Percentiles rank a stretch among this genome's conserved stretches.
Conservation (phyloP, 2,113 vertebrate species). For the Xerus inauris region DNA sequence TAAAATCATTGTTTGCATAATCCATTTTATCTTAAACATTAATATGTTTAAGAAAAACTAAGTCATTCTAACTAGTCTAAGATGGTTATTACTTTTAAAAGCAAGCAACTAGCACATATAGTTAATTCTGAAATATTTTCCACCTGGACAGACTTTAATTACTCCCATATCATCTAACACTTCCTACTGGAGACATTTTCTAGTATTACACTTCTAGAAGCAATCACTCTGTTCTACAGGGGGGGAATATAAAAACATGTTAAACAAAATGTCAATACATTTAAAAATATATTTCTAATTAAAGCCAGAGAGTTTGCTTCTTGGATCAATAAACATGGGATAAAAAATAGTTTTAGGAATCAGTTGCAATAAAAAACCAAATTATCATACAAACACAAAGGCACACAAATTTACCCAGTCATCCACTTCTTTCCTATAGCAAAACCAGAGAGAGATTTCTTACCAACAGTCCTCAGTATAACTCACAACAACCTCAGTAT, state of each 20-base stretch:
- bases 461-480: conserved; percentile 56
- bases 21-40: conserved; percentile 59
- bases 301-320: conserved; percentile 44
- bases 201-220: conserved; percentile 26
- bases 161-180: conserved; percentile 6
- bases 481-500: not conserved
- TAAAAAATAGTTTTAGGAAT: conserved; percentile 43
- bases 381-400: not conserved
- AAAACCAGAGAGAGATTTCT: conserved; percentile 47
- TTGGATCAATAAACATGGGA: conserved; percentile 1
- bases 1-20: conserved; percentile 35
- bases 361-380: conserved; percentile 17
- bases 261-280: conserved; percentile 24
- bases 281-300: conserved; percentile 23
- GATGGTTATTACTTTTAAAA: conserved; percentile 24
- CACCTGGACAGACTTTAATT: conserved; percentile 15
- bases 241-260: not conserved
- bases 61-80: conserved; percentile 22
- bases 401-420: not conserved
- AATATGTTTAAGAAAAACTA: conserved; percentile 53
- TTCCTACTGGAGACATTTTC: conserved; percentile 4
- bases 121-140: conserved; percentile 48
- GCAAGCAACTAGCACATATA: not conserved
- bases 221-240: conserved; percentile 15
- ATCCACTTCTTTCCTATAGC: not conserved